Conservation (phyloP, 2,888 invertebrate genomes). For the Amblyteles armatorius region DNA sequence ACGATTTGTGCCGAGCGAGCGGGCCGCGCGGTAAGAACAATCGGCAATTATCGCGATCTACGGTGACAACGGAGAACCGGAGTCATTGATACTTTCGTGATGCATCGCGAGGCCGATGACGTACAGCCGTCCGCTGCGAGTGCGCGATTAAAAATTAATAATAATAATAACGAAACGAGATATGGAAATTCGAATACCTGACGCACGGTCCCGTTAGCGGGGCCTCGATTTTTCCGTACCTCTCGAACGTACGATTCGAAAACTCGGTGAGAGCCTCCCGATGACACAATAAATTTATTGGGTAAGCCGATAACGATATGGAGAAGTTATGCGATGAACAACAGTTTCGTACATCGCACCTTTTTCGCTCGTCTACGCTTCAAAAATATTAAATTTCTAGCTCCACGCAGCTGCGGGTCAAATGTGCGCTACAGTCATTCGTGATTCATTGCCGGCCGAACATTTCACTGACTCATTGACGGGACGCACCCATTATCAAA, state of each 20-base stretch:
- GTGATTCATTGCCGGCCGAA: not conserved
- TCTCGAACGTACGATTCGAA: not conserved
- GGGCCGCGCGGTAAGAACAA: constrained; percentile 31
- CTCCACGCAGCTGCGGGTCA: not conserved
- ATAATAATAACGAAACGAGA: not conserved
- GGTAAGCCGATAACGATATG: not conserved
- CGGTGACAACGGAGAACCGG: constrained; percentile 5
- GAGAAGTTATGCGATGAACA: not conserved
- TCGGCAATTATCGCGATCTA: constrained; percentile 38
- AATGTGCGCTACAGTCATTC: not conserved
- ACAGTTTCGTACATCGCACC: not conserved
- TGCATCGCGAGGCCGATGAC: constrained; percentile 27
- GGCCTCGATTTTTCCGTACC: not conserved
- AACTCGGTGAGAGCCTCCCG: not conserved
- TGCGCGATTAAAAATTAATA: not conserved
- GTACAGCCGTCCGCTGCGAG: not conserved
- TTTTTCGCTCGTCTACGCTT: not conserved
- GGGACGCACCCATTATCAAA: no score
- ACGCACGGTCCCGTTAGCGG: constrained; percentile 12
- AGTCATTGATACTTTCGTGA: constrained; percentile 25
- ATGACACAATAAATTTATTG: not conserved
- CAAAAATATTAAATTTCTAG: not conserved
- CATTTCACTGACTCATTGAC: not conserved
- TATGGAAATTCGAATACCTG: constrained; percentile 20
- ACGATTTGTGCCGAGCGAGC: constrained; percentile 29